Evolutionary conservation across 2,113 vertebrate species (phyloP).

Genomic region (Xerus inauris): DNA sequence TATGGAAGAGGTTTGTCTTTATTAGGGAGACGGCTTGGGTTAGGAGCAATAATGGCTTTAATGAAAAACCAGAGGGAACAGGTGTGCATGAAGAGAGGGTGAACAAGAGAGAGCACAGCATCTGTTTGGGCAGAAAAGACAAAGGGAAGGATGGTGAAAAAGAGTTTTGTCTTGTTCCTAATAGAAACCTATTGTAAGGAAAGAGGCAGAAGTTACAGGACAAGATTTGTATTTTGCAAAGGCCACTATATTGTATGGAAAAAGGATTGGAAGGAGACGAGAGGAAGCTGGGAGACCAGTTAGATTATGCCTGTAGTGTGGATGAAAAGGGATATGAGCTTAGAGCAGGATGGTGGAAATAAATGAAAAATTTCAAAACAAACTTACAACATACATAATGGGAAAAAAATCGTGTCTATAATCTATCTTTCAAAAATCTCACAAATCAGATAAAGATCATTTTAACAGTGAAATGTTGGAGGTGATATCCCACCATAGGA

Average conservation of each 20-base stretch:
- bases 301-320: not conserved
- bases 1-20: not conserved
- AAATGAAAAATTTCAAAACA: not conserved
- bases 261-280: not conserved
- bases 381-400: not conserved
- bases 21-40: not conserved
- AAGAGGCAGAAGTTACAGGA: not conserved
- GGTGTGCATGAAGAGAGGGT: not conserved
- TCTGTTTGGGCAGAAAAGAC: not conserved
- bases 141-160: not conserved
- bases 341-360: not conserved
- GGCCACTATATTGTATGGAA: not conserved
- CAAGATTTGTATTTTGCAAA: conserved; percentile 43
- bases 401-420: not conserved
- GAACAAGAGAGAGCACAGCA: not conserved
- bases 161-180: not conserved
- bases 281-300: not conserved
- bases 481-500: not conserved
- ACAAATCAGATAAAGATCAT: not conserved
- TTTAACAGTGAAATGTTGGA: not conserved
- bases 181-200: not conserved
- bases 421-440: not conserved
- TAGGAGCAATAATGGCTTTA: not conserved
- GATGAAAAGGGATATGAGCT: not conserved
- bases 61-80: not conserved